Percentiles rank a stretch among this genome's conserved stretches.
Conservation (phyloP, 2,797 vertebrate species). For the Morelia viridis region DNA sequence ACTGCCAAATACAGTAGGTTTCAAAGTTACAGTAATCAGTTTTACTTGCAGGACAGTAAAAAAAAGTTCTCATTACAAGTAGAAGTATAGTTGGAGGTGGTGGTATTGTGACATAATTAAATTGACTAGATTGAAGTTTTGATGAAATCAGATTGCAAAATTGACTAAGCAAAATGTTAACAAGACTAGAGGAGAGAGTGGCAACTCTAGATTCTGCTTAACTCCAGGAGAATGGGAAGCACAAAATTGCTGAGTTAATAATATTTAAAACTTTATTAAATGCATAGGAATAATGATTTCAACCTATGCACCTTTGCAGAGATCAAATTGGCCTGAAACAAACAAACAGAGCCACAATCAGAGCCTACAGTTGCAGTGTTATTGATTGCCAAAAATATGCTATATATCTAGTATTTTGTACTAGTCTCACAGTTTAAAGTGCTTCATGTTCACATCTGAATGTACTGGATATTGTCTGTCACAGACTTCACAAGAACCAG, state of each 20-base stretch:
- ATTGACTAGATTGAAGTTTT: not conserved
- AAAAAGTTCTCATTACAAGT: not conserved
- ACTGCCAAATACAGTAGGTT: not conserved
- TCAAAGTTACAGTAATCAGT: not conserved
- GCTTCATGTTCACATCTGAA: not conserved
- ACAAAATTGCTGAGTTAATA: not conserved
- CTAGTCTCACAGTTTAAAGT: not conserved
- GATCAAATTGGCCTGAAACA: not conserved
- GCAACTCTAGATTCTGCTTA: not conserved
- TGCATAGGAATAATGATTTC: not conserved
- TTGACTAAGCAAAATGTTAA: not conserved
- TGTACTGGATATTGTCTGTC: not conserved
- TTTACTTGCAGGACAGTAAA: not conserved
- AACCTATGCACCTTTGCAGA: not conserved
- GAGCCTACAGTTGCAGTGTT: not conserved
- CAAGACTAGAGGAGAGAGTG: not conserved
- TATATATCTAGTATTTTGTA: not conserved
- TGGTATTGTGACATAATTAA: not conserved
- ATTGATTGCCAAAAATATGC: not conserved
- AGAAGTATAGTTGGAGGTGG: not conserved
- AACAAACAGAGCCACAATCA: not conserved
- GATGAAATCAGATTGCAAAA: not conserved
- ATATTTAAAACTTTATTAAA: not conserved
- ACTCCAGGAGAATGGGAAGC: not conserved
- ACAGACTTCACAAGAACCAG: not conserved